Conservation (phyloP, 2,888 invertebrate species). For the Hartigia nigra region DNA sequence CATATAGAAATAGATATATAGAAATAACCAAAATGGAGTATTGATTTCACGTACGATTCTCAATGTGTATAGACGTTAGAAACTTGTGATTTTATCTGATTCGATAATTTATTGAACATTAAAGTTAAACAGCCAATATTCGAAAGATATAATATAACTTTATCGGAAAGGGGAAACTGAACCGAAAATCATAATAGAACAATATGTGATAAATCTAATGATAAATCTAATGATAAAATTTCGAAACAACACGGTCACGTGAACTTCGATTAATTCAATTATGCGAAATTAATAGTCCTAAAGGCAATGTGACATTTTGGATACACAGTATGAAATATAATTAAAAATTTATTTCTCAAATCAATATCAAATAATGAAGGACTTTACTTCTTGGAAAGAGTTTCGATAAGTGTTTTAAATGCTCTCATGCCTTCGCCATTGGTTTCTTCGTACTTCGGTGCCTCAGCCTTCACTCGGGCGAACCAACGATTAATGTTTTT, state of each 20-base stretch:
- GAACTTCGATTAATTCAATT: too few species aligned
- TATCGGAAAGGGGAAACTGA: neutral
- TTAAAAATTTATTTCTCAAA: neutral
- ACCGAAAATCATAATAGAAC: neutral
- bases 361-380: neutral
- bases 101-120: neutral
- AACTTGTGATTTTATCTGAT: neutral
- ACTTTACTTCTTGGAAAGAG: slow-evolving; percentile 41
- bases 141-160: neutral
- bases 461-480: slow-evolving; percentile 69
- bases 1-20: neutral
- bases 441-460: slow-evolving; percentile 70
- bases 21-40: neutral
- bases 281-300: neutral
- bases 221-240: neutral
- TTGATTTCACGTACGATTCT: neutral
- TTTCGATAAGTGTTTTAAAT: slow-evolving; percentile 49
- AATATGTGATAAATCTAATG: neutral
- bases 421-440: slow-evolving; percentile 52
- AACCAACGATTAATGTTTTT: slow-evolving; percentile 76
- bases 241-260: too few species aligned
- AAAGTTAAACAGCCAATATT: neutral
- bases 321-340: neutral
- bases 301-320: neutral
- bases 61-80: neutral